Evolutionary conservation across 2,797 vertebrate genomes (phyloP).

Genomic region (Thaleichthys pacificus): DNA sequence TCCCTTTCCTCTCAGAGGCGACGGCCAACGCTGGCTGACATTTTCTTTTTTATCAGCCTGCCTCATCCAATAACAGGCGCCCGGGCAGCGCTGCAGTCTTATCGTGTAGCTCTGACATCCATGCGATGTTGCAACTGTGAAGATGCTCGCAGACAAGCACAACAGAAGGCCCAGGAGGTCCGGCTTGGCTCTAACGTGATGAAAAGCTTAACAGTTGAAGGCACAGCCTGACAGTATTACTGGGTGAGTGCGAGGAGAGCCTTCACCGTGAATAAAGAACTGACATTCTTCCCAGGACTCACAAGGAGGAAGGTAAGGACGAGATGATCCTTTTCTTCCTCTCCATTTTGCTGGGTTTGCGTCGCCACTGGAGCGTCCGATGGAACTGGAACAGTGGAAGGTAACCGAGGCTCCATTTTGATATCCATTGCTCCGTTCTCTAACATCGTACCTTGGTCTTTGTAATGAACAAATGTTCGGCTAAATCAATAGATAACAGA

Average conservation of each 20-base stretch:
- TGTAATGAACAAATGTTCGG: not conserved
- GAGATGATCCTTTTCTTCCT: not conserved
- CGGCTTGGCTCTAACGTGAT: not conserved
- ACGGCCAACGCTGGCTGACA: not conserved
- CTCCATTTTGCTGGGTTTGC: not conserved
- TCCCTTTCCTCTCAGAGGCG: not conserved
- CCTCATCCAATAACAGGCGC: not conserved
- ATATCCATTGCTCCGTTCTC: not conserved
- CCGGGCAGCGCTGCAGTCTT: not conserved
- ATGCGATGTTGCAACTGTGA: not conserved
- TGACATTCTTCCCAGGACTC: not conserved
- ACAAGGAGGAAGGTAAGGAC: not conserved
- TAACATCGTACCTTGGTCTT: not conserved
- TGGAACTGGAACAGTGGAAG: too few species aligned
- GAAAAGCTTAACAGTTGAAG: not conserved
- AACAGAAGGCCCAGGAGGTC: conserved; percentile 6
- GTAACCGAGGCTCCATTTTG: too few species aligned
- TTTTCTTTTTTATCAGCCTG: not conserved
- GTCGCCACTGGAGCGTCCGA: not conserved
- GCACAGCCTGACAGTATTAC: not conserved
- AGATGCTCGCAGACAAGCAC: not conserved
- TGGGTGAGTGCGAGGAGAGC: not conserved
- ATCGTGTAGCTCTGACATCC: not conserved
- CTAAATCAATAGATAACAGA: too few species aligned
- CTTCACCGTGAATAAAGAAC: not conserved